A percentile compares a stretch with the other conserved stretches of the same genome.
Evolutionary conservation across 1,140 invertebrate genomes (phyloP).

Genomic region (Drosophila tropicalis): DNA sequence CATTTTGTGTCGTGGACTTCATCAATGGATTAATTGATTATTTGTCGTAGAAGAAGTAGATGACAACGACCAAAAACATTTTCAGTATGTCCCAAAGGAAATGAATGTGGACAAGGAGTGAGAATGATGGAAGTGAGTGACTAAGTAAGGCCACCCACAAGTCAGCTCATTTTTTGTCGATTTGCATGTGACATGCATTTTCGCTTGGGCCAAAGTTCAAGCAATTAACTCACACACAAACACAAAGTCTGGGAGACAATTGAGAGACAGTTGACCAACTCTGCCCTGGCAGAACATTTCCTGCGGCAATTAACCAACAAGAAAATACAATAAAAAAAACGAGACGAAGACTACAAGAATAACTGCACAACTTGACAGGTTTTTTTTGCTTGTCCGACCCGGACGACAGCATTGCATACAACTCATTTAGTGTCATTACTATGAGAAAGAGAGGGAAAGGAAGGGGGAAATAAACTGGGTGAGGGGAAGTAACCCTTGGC

Average conservation of each 20-base stretch:
- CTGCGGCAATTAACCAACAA: conserved; percentile 71
- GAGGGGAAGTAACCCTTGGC: conserved; percentile 42
- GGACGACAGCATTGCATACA: conserved; percentile 54
- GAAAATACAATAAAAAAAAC: conserved; percentile 17
- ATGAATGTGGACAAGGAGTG: conserved; percentile 25
- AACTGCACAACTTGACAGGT: conserved; percentile 75
- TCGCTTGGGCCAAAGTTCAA: conserved; percentile 64
- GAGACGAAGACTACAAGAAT: conserved; percentile 35
- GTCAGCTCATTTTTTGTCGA: conserved; percentile 60
- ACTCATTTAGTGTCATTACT: conserved; percentile 80
- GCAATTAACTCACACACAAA: conserved; percentile 60
- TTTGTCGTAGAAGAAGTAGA: conserved; percentile 50
- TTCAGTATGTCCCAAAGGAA: conserved; percentile 53
- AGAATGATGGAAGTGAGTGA: not conserved
- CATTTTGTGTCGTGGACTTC: conserved; percentile 71
- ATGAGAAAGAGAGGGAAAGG: conserved; percentile 13
- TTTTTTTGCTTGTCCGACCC: conserved; percentile 43
- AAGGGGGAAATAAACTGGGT: conserved; percentile 2
- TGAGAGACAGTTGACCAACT: conserved; percentile 70
- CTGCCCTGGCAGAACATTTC: conserved; percentile 72
- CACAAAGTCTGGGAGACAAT: not conserved
- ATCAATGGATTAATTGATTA: conserved; percentile 82
- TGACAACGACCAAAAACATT: conserved; percentile 35
- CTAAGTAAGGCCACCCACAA: conserved; percentile 52
- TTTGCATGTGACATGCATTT: conserved; percentile 58